These are phyloP conservation scores for Telenomus remus DNA, from an alignment of 1,140 invertebrate genomes.

Conservation along the genomic window DNA sequence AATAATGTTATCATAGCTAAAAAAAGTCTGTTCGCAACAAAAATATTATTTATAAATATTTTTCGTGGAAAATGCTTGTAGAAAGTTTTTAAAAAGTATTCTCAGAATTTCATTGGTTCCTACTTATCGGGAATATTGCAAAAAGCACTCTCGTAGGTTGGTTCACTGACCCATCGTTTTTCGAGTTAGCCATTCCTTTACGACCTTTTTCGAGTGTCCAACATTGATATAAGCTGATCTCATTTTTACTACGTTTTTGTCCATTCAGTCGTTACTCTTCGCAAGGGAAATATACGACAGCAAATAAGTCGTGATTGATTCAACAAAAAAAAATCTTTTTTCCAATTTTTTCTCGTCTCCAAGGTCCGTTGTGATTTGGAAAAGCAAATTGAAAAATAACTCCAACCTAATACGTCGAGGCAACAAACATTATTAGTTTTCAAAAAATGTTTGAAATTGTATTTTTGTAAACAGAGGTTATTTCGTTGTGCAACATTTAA, in stretches of 20 bases:
- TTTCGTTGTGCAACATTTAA: constrained; percentile 61
- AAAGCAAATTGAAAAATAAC: constrained; percentile 73
- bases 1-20: background rate
- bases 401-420: constrained; percentile 49
- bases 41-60: no score
- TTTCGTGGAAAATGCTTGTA: no score
- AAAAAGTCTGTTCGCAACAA: no score
- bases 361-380: constrained; percentile 38
- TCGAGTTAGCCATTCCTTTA: constrained; percentile 63
- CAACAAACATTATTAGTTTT: no score
- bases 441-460: no score
- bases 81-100: constrained; percentile 16
- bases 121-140: constrained; percentile 39
- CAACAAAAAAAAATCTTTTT: constrained; percentile 63
- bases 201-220: constrained; percentile 59
- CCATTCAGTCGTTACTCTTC: constrained; percentile 39
- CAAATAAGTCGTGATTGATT: constrained; percentile 73
- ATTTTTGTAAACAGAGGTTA: constrained; percentile 24
- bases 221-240: constrained; percentile 63
- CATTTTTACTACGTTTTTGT: constrained; percentile 59
- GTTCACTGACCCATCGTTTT: constrained; percentile 48
- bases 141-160: constrained; percentile 48
- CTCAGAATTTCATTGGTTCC: constrained; percentile 18
- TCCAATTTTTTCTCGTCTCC: constrained; percentile 28
- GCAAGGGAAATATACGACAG: constrained; percentile 52